These are phyloP conservation scores for Acleris sparsana DNA, from an alignment of 2,888 invertebrate genomes.

Conservation along the genomic window DNA sequence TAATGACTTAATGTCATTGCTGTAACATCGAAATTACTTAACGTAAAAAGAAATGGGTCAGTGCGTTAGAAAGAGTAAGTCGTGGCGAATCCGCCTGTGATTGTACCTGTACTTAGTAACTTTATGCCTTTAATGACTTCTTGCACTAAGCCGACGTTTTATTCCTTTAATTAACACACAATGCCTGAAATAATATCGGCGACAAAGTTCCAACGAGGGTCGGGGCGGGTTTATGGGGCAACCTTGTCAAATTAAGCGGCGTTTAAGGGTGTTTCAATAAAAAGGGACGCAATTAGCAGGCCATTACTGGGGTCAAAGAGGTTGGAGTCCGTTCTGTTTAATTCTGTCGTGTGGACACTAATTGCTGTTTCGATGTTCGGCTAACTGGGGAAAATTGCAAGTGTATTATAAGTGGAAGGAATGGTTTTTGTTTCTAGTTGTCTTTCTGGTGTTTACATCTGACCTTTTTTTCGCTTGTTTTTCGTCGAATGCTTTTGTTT, in stretches of 20 bases:
- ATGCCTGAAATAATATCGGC: constrained; percentile 56
- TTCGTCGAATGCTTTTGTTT: no score
- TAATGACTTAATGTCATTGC: no score
- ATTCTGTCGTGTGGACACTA: constrained; percentile 20
- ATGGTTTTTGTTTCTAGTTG: constrained; percentile 12
- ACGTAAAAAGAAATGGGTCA: no score
- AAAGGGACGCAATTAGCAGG: constrained; percentile 45
- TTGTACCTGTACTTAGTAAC: no score
- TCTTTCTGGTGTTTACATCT: no score
- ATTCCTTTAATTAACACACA: constrained; percentile 29
- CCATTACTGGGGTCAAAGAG: constrained; percentile 37
- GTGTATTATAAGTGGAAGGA: constrained; percentile 1
- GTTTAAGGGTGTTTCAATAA: constrained; percentile 43
- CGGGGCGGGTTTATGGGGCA: constrained; percentile 43
- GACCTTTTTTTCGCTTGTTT: no score
- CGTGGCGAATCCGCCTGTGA: no score
- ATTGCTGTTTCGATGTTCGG: constrained; percentile 14
- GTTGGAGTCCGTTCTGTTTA: constrained; percentile 8
- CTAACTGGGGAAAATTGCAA: constrained; percentile 2
- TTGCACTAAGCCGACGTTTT: no score
- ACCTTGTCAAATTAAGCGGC: constrained; percentile 47
- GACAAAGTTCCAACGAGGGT: constrained; percentile 50
- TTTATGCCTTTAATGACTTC: no score
- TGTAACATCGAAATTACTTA: no score
- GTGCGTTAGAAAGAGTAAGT: no score